Base-by-base conservation (phyloP, 2,113 vertebrate species). In the Azemiops feae region DNA sequence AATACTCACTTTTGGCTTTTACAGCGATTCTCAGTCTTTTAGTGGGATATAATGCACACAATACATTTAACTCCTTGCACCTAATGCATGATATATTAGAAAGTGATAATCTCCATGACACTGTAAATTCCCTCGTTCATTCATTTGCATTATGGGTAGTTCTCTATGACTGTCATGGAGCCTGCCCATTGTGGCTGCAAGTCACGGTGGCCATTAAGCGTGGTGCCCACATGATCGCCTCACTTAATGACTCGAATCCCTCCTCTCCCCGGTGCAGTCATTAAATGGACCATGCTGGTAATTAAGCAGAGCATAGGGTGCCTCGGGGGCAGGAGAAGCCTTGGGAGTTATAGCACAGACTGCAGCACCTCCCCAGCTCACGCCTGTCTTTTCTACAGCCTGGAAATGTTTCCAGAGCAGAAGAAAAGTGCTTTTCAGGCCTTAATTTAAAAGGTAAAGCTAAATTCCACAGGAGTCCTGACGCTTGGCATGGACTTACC, bases 381-480 rank as follows among this genome's bases (percentile, higher is more conserved):
- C 10, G 7, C 2, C 23, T 5, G 6, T 57, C 55, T 64, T 74
- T 96, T 95, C 92, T 93, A 1, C 43, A 34, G 91, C 25, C 74
- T 91, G 87, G 91, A 30, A 94, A 1, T 34, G 57, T 81, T 93
- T 47, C 45, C 20, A 87, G 2, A 53, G 0, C 57, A 0, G 85
- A 7, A n/a, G 39, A 95, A 93, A 95, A 91, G 1, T 88, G 11
- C 69, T 92, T 91, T 53, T n/a, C 90, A 47, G 91, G 57, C 69
- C 94, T 92, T 93, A 23, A 94, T 94, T 93, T 81, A 95, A 89
- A 60, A 94, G 30, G 1, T 0, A 89, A 85, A 85, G 0, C 88
- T 95, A 39, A 94, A 45, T 93, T 91, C 93, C 90, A 91, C 81
- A 69, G 14, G 55, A 92, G 50, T 94, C 93, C 87, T 6, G 6